Conservation (phyloP, 2,797 vertebrate genomes). For the Cyclura pinguis region DNA sequence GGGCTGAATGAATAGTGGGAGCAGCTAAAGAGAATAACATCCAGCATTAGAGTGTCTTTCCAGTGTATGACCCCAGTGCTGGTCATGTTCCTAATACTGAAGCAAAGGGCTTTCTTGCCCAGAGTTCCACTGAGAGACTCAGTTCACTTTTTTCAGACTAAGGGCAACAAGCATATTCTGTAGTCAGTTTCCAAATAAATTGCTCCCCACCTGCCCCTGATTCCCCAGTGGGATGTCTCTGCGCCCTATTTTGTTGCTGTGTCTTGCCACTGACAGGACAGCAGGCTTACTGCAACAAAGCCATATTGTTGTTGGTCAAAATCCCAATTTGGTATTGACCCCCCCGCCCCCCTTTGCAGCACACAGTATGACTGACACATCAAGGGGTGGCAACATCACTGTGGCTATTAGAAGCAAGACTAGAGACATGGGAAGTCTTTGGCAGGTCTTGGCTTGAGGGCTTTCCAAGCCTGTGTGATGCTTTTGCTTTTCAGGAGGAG, state of each 20-base stretch:
- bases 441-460: not conserved
- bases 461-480: not conserved
- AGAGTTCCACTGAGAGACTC: not conserved
- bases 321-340: not conserved
- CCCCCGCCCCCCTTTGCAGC: not conserved
- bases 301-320: not conserved
- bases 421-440: not conserved
- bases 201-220: not conserved
- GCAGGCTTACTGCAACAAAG: not conserved
- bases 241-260: not conserved
- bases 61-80: too few species aligned
- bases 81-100: not conserved
- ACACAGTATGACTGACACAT: not conserved
- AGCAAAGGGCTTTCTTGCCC: not conserved
- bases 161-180: not conserved
- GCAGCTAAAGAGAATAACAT: conserved; percentile 15
- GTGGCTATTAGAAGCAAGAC: too few species aligned
- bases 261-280: not conserved
- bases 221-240: not conserved
- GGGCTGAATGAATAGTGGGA: not conserved
- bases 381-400: not conserved
- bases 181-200: conserved; percentile 6
- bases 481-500: not conserved
- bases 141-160: not conserved
- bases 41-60: not conserved